Evolutionary conservation across 2,797 vertebrate genomes (phyloP), one percentile per base, ranked within the genome.

Genomic region (Syngnathus rostellatus): DNA sequence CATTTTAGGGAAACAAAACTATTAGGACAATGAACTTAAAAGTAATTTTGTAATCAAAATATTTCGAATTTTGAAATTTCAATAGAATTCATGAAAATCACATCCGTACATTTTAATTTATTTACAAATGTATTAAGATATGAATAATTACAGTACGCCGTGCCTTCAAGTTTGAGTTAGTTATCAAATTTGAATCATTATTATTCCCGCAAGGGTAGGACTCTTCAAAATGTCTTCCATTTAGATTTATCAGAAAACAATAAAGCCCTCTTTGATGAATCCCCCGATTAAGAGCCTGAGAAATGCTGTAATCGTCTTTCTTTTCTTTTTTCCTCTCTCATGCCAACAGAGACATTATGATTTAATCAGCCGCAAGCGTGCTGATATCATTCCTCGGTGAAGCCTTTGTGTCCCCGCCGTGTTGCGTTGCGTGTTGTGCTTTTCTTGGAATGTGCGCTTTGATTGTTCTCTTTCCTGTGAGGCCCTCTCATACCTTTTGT

Each of bases 401-500:
- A 37, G 55, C 31, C 31, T 57, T 57, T 57, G 55, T 57, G 55
- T 57, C 55, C 55, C 6, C 25, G 55, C 82, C 81, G 76, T 74
- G 75, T 84, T 84, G 85, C 86, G 81, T 79, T 85, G 83, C 82
- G 72, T 48, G 71, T 67, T 17, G 63, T 53, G 46, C 68, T 86
- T 90, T 91, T 90, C 91, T 89, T 90, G 91, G 89, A 92, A 91
- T 90, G 84, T 90, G 81, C 58, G 39, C 85, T 87, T 78, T 87
- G 88, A 92, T 90, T 91, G 91, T 91, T 88, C 86, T 87, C 80
- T 73, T 92, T 92, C 90, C 90, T 90, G 89, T 86, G 83, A 83
- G 83, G 66, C 78, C 88, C 48, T 64, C 50, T 57, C 55, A 14
- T 57, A 37, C 11, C 55, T 88, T 92, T 91, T 92, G 91, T 91